Base-by-base conservation (phyloP, 2,113 vertebrate species). In the Sula dactylatra region DNA sequence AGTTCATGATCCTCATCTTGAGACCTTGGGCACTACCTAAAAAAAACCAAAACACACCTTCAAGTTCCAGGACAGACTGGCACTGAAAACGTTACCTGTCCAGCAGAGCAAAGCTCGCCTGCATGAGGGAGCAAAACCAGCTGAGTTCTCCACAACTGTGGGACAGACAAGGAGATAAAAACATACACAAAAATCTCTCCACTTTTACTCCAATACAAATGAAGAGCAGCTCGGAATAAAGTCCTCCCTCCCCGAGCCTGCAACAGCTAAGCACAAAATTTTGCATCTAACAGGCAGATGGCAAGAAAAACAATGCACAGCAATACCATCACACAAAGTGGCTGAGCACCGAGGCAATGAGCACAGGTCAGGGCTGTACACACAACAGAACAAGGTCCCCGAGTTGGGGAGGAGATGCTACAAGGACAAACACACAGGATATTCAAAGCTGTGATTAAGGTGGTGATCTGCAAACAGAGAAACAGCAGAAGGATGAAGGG, bases 321-420 rank as follows among this genome's bases (percentile, higher is more conserved):
- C 7, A 3, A 34, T 1, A 38, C 40, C 42, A 5, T 13, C 18
- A 6, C 76, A 20, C 29, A 24, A 22, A 6, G 4, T 4, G 0
- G 66, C n/a, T 4, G 1, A 49, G 77, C 74, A 18, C 38, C 1
- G 3, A 44, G 54, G 16, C 19, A 54, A 10, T 0, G 6, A 58
- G 52, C 64, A 24, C 27, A 11, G 52, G 4, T 32, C 18, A 6
- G 18, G 44, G 54, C 50, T 2, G 3, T 11, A 29, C 34, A 13
- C 40, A 11, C 36, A 22, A 19, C 11, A 5, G 67, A 31, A 36
- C 17, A 12, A 38, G 27, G 55, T 22, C 40, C 40, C 55, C 0
- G 0, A 27, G 14, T 5, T 34, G 40, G 13, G 34, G 27, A 29
- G 40, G 49, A 56, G 56, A 36, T 3, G 1, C 26, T 15, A 13